These are phyloP conservation scores for Scaptomyza graminum DNA, from an alignment of 1,140 invertebrate genomes.

Conservation along the genomic window DNA sequence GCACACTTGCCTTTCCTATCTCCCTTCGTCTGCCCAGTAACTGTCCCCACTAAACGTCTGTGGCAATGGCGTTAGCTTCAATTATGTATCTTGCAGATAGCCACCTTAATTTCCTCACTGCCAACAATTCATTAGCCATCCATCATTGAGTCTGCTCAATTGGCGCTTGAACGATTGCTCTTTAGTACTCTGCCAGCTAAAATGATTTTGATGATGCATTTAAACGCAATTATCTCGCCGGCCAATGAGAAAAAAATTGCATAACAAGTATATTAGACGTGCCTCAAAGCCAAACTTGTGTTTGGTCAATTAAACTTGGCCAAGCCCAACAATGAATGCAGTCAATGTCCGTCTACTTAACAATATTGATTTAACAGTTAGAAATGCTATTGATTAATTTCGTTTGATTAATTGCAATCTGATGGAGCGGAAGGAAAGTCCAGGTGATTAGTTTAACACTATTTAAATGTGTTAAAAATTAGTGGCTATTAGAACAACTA, in stretches of 20 bases:
- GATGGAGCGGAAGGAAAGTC: no score
- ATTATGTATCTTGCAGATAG: constrained; percentile 59
- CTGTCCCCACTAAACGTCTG: constrained; percentile 39
- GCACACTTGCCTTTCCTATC: constrained; percentile 18
- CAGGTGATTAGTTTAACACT: background rate
- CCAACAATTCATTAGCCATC: constrained; percentile 62
- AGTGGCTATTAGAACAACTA: background rate
- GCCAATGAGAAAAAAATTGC: constrained; percentile 28
- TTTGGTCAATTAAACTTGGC: constrained; percentile 26
- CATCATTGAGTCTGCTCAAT: constrained; percentile 50
- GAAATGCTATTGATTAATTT: constrained; percentile 1
- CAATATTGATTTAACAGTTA: constrained; percentile 18
- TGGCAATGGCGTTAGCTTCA: constrained; percentile 70
- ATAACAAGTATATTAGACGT: constrained; percentile 36
- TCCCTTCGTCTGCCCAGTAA: constrained; percentile 20
- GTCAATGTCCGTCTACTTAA: constrained; percentile 2
- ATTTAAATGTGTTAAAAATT: background rate
- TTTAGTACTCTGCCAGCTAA: constrained; percentile 50
- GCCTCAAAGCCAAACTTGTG: background rate
- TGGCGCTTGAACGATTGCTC: constrained; percentile 36
- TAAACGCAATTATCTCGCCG: constrained; percentile 58
- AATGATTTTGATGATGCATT: constrained; percentile 67
- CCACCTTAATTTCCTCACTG: background rate
- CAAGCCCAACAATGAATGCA: constrained; percentile 18
- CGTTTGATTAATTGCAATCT: background rate